Base-by-base conservation (phyloP, 2,797 vertebrate genomes). In the Lagocephalus sceleratus region DNA sequence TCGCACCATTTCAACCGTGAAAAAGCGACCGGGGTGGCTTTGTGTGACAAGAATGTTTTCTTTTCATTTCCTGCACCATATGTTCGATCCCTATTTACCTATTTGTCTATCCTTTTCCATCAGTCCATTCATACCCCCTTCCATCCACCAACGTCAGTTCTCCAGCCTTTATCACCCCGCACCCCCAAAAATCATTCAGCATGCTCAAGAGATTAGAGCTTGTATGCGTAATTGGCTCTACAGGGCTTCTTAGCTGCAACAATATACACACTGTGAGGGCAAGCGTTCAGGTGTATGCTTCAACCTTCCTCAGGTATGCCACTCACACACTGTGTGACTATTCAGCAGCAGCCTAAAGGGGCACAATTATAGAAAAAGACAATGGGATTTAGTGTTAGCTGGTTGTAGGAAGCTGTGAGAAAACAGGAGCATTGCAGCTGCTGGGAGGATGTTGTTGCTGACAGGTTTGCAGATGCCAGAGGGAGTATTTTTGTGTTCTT, bases 191-290 rank as follows among this genome's bases (percentile, higher is more conserved):
- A 68, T 57, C 54, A 23, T 68, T 66, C 32, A 39, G 49, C 47
- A 52, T 56, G 46, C 69, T 80, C 66, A 46, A 52, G 76, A 81
- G 70, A 79, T 78, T 72, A 81, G 54, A 79, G 40, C 73, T 40
- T 60, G 23, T 53, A 50, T 56, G 73, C 69, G 72, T 86, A 84
- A 87, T 87, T 85, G 79, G 81, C 71, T 82, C 80, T 83, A 66
- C 72, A 68, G 78, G 75, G 76, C 61, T 64, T 71, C 67, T 53
- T 56, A 29, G 61, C 68, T 65, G 54, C 39, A 17, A 41, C 39
- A 17, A 39, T 3, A 17, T n/a, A n/a, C n/a, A n/a, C n/a, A n/a
- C n/a, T n/a, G n/a, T 29, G 29, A 35, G 32, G 11, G 32, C 1
- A 12, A 14, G 32, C 32, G 12, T 35, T 3, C 32, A 35, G 32